These are phyloP conservation scores for Amphibalanus amphitrite DNA, from an alignment of 1,140 invertebrate genomes.

Conservation along the genomic window DNA sequence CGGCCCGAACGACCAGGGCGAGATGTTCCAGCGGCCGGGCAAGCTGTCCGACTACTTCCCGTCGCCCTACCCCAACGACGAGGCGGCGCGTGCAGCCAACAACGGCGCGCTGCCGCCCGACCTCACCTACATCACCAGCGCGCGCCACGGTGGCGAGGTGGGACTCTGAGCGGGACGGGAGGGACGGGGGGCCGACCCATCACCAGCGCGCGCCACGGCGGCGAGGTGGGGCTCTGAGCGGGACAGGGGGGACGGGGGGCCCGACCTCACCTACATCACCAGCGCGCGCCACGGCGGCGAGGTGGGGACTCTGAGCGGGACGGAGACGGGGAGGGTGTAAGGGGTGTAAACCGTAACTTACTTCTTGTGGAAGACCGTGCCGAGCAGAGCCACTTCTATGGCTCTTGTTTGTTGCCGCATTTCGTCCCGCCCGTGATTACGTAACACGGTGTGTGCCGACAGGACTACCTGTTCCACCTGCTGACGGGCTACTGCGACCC, in stretches of 20 bases:
- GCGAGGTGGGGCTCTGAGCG: slow-evolving; percentile 40
- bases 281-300: slow-evolving; percentile 74
- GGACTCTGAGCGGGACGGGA: slow-evolving; percentile 10
- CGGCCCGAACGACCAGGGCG: slow-evolving; percentile 82
- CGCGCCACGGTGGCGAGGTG: slow-evolving; percentile 70
- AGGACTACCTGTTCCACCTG: slow-evolving; percentile 88
- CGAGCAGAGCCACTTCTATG: too few relatives aligned
- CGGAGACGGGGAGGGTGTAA: too few relatives aligned
- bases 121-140: slow-evolving; percentile 72
- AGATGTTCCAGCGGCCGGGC: slow-evolving; percentile 82
- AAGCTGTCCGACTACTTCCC: slow-evolving; percentile 89
- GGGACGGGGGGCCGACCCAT: too few relatives aligned
- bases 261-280: slow-evolving; percentile 79
- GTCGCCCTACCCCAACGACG: slow-evolving; percentile 82
- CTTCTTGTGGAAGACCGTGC: too few relatives aligned
- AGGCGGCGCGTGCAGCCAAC: slow-evolving; percentile 89
- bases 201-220: slow-evolving; percentile 68
- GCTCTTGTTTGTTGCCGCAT: too few relatives aligned
- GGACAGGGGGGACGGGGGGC: too few relatives aligned
- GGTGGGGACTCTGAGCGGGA: slow-evolving; percentile 25
- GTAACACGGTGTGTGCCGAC: slow-evolving; percentile 20
- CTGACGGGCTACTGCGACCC: slow-evolving; percentile 91
- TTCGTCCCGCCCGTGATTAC: not conserved
- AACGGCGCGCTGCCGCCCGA: slow-evolving; percentile 92
- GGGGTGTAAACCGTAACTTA: too few relatives aligned